phyloP scores from a whole-genome alignment of 2,888 invertebrate genomes.

The Drosophila gaucha region DNA sequence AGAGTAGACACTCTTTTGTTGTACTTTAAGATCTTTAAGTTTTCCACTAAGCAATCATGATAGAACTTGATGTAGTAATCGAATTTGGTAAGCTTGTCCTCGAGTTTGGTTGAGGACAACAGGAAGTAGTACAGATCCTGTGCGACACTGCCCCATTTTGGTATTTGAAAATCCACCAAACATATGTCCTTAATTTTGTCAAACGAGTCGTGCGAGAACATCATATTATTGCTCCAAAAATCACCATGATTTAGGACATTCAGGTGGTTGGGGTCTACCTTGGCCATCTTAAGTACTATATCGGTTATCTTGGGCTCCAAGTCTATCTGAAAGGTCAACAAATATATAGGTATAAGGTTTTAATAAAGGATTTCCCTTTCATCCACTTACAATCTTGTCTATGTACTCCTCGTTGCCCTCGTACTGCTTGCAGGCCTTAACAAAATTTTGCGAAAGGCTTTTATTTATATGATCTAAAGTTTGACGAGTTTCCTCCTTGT shows the following conservation, averaged over 20 bases:
- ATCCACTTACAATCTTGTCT: constrained; percentile 58
- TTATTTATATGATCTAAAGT: constrained; percentile 28
- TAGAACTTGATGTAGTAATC: constrained; percentile 81
- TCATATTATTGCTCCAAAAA: constrained; percentile 77
- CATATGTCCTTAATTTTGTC: constrained; percentile 67
- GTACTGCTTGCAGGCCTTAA: constrained; percentile 40
- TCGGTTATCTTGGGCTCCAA: constrained; percentile 44
- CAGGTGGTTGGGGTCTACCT: constrained; percentile 58
- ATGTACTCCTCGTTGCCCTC: constrained; percentile 48
- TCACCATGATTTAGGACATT: constrained; percentile 79
- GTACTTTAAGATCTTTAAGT: constrained; percentile 73
- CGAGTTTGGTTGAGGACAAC: constrained; percentile 74
- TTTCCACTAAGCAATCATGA: constrained; percentile 69
- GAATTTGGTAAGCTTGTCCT: constrained; percentile 77
- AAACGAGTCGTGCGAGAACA: constrained; percentile 73
- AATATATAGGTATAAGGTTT: not conserved
- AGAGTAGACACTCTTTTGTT: constrained; percentile 72
- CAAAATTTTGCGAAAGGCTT: constrained; percentile 20
- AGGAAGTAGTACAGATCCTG: constrained; percentile 80
- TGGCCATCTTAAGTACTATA: constrained; percentile 26
- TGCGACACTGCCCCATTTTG: constrained; percentile 71
- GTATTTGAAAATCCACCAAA: constrained; percentile 80
- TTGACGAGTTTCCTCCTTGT: constrained; percentile 36
- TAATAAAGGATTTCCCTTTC: not conserved
- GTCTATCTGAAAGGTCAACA: constrained; percentile 30